These are phyloP conservation scores for Lasioglossum villosulum DNA, from an alignment of 2,888 invertebrate species.

Conservation along the genomic window DNA sequence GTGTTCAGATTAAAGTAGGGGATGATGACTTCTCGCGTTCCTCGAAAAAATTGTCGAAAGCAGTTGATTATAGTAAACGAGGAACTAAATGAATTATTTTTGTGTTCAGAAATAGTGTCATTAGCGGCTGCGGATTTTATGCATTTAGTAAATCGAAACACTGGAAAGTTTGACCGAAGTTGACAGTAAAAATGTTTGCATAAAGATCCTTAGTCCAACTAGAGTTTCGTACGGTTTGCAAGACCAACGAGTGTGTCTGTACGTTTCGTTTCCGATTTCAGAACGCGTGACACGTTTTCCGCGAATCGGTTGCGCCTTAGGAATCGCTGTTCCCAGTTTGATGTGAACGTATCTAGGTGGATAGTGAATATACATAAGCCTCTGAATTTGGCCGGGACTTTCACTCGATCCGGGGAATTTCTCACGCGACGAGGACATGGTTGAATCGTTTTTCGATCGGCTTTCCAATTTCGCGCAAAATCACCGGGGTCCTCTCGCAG, in stretches of 20 bases:
- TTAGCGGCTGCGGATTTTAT: not conserved
- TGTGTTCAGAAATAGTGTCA: not conserved
- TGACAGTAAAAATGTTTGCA: not conserved
- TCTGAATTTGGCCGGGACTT: conserved; percentile 36
- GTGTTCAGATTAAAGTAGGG: no score
- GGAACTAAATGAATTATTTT: no score
- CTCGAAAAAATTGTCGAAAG: no score
- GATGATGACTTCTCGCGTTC: no score
- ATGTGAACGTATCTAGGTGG: not conserved
- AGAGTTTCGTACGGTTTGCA: not conserved
- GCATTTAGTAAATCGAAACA: not conserved
- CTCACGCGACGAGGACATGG: conserved; percentile 36
- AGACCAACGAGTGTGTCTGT: not conserved
- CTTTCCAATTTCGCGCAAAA: conserved; percentile 62
- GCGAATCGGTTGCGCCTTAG: conserved; percentile 1
- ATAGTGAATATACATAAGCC: conserved; percentile 6
- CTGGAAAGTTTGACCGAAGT: not conserved
- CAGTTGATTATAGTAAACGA: no score
- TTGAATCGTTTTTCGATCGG: conserved; percentile 43
- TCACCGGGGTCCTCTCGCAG: conserved; percentile 44
- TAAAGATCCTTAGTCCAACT: not conserved
- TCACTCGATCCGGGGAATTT: conserved; percentile 36
- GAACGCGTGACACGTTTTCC: not conserved
- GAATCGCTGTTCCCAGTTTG: not conserved
- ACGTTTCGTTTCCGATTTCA: not conserved